phyloP scores from a whole-genome alignment of 1,140 invertebrate species.

The Antheraea mylitta region DNA sequence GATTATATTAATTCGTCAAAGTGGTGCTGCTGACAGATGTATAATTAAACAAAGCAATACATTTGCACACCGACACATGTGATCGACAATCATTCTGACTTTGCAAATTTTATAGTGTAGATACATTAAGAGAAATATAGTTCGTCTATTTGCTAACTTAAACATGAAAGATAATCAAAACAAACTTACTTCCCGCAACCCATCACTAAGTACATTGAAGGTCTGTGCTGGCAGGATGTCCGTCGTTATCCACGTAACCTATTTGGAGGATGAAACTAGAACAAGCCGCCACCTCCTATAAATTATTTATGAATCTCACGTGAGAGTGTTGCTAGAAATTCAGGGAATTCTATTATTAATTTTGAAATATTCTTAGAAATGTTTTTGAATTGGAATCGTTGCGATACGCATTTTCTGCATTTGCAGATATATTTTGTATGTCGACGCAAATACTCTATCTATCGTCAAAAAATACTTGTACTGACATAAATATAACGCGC shows the following conservation, averaged over 20 bases:
- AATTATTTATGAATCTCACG: slow-evolving; percentile 24
- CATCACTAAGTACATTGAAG: slow-evolving; percentile 7
- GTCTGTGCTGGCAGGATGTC: slow-evolving; percentile 16
- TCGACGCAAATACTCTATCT: too few species aligned
- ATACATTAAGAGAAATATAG: neutral
- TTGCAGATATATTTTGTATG: too few species aligned
- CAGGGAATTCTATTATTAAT: neutral
- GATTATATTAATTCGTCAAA: too few species aligned
- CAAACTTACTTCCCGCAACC: neutral
- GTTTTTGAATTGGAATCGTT: too few species aligned
- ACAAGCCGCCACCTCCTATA: slow-evolving; percentile 12
- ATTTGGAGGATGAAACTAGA: slow-evolving; percentile 24
- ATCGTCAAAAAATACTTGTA: too few species aligned
- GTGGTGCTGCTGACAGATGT: too few species aligned
- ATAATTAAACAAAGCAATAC: too few species aligned
- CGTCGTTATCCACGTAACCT: slow-evolving; percentile 28
- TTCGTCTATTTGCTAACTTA: neutral
- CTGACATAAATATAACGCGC: too few species aligned
- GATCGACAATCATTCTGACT: too few species aligned
- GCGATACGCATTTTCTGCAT: too few species aligned
- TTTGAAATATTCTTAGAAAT: neutral
- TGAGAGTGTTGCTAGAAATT: slow-evolving; percentile 6
- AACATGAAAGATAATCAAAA: neutral
- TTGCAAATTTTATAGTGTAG: too few species aligned
- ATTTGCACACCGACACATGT: too few species aligned